Percentiles rank a stretch among this genome's conserved stretches.
Conservation (phyloP, 2,113 vertebrate species). For the Malurus alboscapulatus region DNA sequence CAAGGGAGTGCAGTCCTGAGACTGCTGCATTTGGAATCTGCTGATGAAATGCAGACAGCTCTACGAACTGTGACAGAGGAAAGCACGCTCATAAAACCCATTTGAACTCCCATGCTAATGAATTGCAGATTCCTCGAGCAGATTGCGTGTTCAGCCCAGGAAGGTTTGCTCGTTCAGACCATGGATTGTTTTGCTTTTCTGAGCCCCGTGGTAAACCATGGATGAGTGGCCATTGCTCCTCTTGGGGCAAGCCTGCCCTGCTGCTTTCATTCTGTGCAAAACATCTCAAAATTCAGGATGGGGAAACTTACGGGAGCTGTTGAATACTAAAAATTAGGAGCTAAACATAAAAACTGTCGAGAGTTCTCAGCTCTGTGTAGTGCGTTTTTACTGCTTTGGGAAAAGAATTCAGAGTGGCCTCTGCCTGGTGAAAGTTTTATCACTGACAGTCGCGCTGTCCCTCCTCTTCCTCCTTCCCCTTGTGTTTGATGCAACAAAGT, state of each 20-base stretch:
- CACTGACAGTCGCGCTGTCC: not conserved
- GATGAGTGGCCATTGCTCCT: not conserved
- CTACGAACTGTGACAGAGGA: not conserved
- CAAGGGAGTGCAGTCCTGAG: not conserved
- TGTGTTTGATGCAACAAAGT: not conserved
- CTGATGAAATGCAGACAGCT: not conserved
- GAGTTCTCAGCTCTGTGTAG: not conserved
- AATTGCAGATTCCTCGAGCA: not conserved
- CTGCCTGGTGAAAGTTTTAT: not conserved
- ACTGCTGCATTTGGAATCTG: not conserved
- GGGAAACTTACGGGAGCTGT: not conserved
- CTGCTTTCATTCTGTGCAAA: not conserved
- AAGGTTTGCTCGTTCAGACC: not conserved
- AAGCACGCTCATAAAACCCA: not conserved
- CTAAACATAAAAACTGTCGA: not conserved
- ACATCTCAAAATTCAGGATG: not conserved
- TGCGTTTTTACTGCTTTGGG: not conserved
- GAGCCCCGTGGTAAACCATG: not conserved
- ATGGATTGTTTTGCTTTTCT: not conserved
- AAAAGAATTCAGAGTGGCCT: not conserved
- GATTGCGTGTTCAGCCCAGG: not conserved
- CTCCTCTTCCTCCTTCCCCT: not conserved
- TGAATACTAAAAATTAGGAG: not conserved
- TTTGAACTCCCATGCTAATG: constrained; percentile 1
- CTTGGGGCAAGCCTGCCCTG: not conserved